Evolutionary conservation across 2,888 invertebrate genomes (phyloP).

Genomic region (Torymus tubicola): DNA sequence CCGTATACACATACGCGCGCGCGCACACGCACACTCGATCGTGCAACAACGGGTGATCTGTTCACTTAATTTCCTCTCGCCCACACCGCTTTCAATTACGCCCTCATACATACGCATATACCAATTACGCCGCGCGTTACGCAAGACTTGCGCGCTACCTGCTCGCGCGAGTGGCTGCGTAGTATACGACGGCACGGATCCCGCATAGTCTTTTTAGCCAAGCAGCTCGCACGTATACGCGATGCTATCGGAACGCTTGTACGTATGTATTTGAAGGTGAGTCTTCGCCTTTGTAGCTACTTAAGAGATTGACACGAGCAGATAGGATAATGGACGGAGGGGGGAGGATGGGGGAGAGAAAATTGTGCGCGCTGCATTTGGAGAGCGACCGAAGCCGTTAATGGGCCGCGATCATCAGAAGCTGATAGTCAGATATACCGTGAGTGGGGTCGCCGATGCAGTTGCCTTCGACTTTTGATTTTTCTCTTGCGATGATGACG

Average conservation of each 20-base stretch:
- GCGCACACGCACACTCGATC: too few species aligned
- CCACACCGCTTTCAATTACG: background rate
- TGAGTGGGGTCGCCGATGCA: constrained; percentile 8
- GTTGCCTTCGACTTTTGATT: constrained; percentile 19
- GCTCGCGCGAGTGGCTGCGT: too few species aligned
- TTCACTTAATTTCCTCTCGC: constrained; percentile 20
- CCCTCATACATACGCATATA: background rate
- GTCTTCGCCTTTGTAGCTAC: constrained; percentile 68
- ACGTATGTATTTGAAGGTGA: constrained; percentile 26
- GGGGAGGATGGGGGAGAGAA: background rate
- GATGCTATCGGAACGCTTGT: constrained; percentile 27
- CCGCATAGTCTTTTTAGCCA: too few species aligned
- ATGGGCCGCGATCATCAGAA: constrained; percentile 59
- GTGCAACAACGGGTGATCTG: too few species aligned
- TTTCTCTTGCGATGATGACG: constrained; percentile 21
- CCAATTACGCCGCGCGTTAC: background rate
- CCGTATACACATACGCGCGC: too few species aligned
- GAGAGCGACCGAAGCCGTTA: constrained; percentile 56
- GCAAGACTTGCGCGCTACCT: background rate
- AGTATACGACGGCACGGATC: too few species aligned
- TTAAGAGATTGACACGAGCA: constrained; percentile 75
- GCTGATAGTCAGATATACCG: constrained; percentile 48
- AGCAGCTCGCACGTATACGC: too few species aligned
- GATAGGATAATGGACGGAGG: constrained; percentile 74
- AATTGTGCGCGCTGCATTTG: constrained; percentile 16